Evolutionary conservation across 1,140 invertebrate genomes (phyloP), one percentile per base, ranked within the genome.

Genomic region (Cyphomyrmex costatus): DNA sequence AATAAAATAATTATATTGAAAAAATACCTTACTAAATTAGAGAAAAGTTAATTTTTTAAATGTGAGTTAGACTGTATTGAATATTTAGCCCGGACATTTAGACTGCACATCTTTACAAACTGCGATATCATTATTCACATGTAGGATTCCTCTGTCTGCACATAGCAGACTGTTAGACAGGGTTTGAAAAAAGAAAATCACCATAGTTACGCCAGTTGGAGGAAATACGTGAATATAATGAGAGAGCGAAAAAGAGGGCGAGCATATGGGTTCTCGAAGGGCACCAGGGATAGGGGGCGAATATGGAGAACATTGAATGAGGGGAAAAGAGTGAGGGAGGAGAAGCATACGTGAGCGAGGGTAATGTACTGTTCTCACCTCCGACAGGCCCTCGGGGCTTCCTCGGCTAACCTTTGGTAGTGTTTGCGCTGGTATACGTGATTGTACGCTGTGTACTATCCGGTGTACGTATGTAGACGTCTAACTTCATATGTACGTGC

Each of bases 291-390:
- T 65, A 42, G 65, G 63, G 71, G 53, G 74, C 53, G 76, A 46
- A 85, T 83, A 88, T 77, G 78, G 80, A 49, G 85, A 88, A 89
- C 74, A 60, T 65, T 73, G 60, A 60, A 78, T 70, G 88, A 79
- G 83, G 88, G 83, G 80, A 76, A 88, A 87, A 91, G 90, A 85
- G 82, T 61, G 36, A 56, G 66, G 68, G 36, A 51, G 66, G 65
- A 85, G 88, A 90, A 78, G 51, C 82, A 83, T 76, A 61, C 86
- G 85, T 76, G 53, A 86, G 88, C 91, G 89, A 88, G 91, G 92
- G 91, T 92, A 92, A 92, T 90, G 92, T 86, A 92, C 92, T 92
- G 90, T 92, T 92, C 91, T 92, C 92, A 92, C 92, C 91, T 92
- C 91, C 89, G 90, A 92, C 91, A 91, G 88, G 80, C 92, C 92